A percentile compares a stretch with the other conserved stretches of the same genome.
phyloP scores from a whole-genome alignment of 2,888 invertebrate species.

The Morpho helenor region DNA sequence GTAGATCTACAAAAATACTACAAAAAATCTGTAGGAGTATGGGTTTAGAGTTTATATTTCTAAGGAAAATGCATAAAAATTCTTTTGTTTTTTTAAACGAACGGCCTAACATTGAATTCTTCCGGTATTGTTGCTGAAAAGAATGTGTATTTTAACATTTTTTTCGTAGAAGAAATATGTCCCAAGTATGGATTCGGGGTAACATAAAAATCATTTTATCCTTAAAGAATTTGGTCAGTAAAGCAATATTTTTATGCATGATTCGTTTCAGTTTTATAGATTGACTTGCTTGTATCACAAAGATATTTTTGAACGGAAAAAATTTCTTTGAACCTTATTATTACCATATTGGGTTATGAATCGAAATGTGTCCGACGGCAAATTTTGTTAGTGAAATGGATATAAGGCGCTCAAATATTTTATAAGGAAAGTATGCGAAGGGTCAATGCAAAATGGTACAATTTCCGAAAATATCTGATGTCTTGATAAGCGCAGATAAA shows the following conservation, averaged over 20 bases:
- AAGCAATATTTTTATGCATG: conserved; percentile 3
- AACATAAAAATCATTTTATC: neutral
- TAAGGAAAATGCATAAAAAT: too few relatives aligned
- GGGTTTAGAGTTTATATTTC: too few relatives aligned
- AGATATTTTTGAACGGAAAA: too few relatives aligned
- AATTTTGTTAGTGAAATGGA: conserved; percentile 1
- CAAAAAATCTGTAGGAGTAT: too few relatives aligned
- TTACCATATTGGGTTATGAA: neutral
- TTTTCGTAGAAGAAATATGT: too few relatives aligned
- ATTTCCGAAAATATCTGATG: conserved; percentile 7
- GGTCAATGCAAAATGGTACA: conserved; percentile 13
- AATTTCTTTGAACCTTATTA: neutral
- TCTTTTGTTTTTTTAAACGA: too few relatives aligned
- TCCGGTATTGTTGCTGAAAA: too few relatives aligned
- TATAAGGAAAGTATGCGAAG: conserved; percentile 10
- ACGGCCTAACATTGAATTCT: too few relatives aligned
- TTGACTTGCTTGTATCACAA: too few relatives aligned
- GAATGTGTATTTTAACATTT: too few relatives aligned
- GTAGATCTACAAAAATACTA: too few relatives aligned
- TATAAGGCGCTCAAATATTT: conserved; percentile 12
- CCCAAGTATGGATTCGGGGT: too few relatives aligned
- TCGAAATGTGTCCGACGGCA: neutral
- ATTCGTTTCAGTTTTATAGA: neutral
- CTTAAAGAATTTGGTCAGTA: conserved; percentile 3
- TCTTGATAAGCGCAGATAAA: conserved; percentile 3